Evolutionary conservation across 2,113 vertebrate species (phyloP).

Genomic region (Panthera uncia): DNA sequence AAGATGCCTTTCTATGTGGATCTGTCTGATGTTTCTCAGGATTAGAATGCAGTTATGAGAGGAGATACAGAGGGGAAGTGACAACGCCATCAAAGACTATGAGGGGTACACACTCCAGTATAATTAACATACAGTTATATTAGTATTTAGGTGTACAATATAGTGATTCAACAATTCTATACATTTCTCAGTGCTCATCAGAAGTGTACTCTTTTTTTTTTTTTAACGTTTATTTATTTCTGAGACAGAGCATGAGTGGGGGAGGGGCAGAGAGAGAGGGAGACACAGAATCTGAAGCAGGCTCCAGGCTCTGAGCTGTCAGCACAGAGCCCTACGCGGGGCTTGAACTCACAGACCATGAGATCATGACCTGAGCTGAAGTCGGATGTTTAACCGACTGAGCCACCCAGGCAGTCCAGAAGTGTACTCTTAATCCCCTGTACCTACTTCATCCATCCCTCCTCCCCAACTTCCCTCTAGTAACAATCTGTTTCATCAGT

Average conservation of each 20-base stretch:
- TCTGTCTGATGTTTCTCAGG: neutral
- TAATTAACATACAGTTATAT: neutral
- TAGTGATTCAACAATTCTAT: neutral
- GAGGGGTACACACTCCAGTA: neutral
- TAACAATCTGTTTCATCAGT: neutral
- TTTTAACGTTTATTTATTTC: no score
- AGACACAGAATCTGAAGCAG: no score
- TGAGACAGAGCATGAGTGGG: no score
- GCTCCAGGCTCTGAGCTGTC: no score
- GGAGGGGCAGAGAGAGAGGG: no score
- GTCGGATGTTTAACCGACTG: no score
- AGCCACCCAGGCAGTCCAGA: neutral
- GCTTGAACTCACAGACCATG: no score
- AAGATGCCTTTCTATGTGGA: neutral
- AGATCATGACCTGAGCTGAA: no score
- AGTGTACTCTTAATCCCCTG: neutral
- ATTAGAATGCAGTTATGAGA: neutral
- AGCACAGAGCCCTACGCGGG: no score
- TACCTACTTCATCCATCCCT: neutral
- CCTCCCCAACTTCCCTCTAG: neutral
- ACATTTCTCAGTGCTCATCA: neutral
- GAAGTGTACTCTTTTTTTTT: neutral
- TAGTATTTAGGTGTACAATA: neutral
- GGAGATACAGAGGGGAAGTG: neutral
- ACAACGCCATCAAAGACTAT: neutral